Evolutionary conservation across 2,113 vertebrate species (phyloP).

Genomic region (Nesospiza acunhae): DNA sequence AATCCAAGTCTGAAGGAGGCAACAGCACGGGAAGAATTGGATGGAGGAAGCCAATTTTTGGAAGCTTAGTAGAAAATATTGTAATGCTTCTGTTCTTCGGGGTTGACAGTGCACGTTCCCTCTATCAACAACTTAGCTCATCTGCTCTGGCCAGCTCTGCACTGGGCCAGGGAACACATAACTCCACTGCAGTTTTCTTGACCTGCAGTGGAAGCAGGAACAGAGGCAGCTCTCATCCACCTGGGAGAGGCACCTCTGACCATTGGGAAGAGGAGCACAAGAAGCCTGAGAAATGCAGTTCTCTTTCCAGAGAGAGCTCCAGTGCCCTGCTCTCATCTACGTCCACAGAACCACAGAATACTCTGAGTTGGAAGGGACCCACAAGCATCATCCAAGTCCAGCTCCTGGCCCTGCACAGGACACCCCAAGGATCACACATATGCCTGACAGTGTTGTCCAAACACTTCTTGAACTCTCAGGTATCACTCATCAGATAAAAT

Average conservation of each 20-base stretch:
- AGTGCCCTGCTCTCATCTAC: background rate
- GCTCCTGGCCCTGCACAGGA: background rate
- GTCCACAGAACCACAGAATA: background rate
- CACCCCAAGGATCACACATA: background rate
- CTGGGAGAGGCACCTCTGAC: background rate
- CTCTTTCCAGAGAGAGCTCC: background rate
- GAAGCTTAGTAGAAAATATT: background rate
- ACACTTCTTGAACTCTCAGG: background rate
- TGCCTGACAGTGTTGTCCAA: background rate
- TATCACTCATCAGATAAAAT: background rate
- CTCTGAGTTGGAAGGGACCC: background rate
- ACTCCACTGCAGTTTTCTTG: background rate
- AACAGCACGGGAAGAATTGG: background rate
- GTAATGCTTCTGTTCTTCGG: background rate
- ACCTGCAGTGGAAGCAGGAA: background rate
- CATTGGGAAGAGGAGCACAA: background rate
- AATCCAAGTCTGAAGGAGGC: background rate
- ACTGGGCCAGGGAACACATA: background rate
- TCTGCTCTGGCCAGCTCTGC: background rate
- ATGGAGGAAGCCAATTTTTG: background rate
- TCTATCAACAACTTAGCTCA: background rate
- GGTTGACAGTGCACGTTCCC: background rate
- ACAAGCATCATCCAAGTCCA: background rate
- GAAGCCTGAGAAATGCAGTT: accelerated
- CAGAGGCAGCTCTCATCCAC: background rate